A percentile compares a stretch with the other conserved stretches of the same genome.
These are phyloP conservation scores for Jordanella pulchra DNA, from an alignment of 2,797 vertebrate species.

Conservation along the genomic window DNA sequence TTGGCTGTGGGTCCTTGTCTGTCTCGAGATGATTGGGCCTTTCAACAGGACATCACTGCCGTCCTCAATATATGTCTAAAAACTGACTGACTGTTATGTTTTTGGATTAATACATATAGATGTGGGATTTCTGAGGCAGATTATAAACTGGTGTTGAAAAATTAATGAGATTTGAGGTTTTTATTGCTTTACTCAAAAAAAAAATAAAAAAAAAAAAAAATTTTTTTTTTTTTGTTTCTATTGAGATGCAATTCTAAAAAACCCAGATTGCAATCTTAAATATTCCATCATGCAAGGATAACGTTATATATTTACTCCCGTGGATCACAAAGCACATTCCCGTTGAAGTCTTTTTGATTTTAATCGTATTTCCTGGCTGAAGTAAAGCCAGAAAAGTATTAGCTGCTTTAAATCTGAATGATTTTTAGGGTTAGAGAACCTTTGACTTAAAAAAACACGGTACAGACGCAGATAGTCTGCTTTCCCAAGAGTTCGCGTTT, in stretches of 20 bases:
- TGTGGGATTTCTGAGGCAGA: no score
- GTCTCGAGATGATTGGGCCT: no score
- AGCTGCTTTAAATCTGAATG: conserved; percentile 41
- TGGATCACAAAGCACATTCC: conserved; percentile 36
- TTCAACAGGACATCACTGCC: no score
- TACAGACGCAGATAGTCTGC: conserved; percentile 20
- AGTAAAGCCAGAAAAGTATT: conserved; percentile 46
- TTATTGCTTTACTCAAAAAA: neutral
- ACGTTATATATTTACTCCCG: conserved; percentile 13
- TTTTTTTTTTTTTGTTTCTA: conserved; percentile 1
- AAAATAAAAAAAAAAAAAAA: no score
- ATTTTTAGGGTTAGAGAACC: conserved; percentile 41
- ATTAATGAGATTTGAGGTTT: neutral
- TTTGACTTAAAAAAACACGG: conserved; percentile 26
- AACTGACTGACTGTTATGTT: neutral
- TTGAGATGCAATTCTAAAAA: neutral
- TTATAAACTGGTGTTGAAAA: neutral
- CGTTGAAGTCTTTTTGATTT: conserved; percentile 44
- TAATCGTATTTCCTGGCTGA: conserved; percentile 36
- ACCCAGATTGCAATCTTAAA: conserved; percentile 24
- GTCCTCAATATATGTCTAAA: no score
- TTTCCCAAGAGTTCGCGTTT: conserved; percentile 34
- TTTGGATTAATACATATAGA: no score
- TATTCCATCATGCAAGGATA: conserved; percentile 16
- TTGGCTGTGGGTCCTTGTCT: no score